Evolutionary conservation across 2,113 vertebrate species (phyloP).

Genomic region (Thamnophis sirtalis): DNA sequence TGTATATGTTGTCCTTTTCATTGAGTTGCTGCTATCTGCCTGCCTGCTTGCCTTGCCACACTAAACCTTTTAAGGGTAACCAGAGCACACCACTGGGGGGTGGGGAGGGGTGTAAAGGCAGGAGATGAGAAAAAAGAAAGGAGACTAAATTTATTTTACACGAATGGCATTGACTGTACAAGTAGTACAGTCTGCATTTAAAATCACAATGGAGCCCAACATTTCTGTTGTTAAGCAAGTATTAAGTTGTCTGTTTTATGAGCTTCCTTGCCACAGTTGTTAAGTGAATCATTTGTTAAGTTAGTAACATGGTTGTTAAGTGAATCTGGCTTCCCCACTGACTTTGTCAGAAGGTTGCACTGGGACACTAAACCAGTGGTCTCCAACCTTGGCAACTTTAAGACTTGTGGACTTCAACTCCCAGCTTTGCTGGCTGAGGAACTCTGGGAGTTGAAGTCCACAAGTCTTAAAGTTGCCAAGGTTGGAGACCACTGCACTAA

Average conservation of each 20-base stretch:
- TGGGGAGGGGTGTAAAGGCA: not conserved
- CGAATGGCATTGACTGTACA: not conserved
- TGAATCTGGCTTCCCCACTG: not conserved
- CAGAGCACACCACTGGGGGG: not conserved
- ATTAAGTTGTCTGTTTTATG: not conserved
- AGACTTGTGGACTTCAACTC: too few species aligned
- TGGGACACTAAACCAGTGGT: not conserved
- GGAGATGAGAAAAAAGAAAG: not conserved
- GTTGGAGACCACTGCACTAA: too few species aligned
- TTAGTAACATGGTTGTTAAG: not conserved
- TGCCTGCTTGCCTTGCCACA: not conserved
- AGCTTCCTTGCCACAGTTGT: not conserved
- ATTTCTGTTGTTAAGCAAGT: not conserved
- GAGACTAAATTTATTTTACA: not conserved
- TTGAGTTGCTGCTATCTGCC: not conserved
- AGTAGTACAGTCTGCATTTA: not conserved
- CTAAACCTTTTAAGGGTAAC: not conserved
- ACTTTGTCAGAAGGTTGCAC: not conserved
- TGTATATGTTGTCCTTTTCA: not conserved
- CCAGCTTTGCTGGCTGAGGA: too few species aligned
- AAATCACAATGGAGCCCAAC: not conserved
- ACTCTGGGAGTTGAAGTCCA: too few species aligned
- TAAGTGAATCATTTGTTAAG: not conserved
- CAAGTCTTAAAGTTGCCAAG: too few species aligned
- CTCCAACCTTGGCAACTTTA: too few species aligned